A percentile compares a stretch with the other conserved stretches of the same genome.
These are phyloP conservation scores for Nycticorax nycticorax DNA, from an alignment of 2,113 vertebrate genomes.

Conservation along the genomic window DNA sequence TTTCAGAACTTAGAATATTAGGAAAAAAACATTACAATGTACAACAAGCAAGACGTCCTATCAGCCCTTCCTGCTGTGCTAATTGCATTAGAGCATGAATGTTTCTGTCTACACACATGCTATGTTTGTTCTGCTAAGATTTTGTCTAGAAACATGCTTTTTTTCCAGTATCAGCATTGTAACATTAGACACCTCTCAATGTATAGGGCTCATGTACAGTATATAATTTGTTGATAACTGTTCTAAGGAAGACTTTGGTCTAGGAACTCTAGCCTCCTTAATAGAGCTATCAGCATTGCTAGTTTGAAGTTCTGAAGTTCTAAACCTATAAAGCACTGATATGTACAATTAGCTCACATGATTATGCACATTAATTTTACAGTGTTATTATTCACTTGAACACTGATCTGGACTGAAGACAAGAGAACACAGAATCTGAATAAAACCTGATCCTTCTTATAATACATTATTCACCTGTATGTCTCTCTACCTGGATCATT, in stretches of 20 bases:
- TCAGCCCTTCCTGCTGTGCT: background rate
- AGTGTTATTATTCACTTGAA: background rate
- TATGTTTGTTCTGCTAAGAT: background rate
- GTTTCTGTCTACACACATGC: background rate
- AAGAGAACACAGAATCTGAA: background rate
- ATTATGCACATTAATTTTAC: background rate
- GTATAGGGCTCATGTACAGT: too few relatives aligned
- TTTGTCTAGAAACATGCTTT: background rate
- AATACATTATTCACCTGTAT: background rate
- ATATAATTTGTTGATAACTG: background rate
- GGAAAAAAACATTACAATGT: background rate
- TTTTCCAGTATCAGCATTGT: background rate
- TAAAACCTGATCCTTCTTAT: background rate
- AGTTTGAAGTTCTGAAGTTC: background rate
- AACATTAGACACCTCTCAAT: background rate
- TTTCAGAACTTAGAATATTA: background rate
- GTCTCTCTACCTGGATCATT: background rate
- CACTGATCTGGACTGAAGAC: background rate
- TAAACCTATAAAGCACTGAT: background rate
- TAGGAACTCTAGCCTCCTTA: background rate
- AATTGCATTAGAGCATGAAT: background rate
- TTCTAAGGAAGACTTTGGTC: background rate
- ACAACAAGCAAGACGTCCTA: background rate
- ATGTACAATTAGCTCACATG: background rate
- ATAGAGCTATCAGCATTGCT: background rate